Evolutionary conservation across 2,888 invertebrate genomes (phyloP), one percentile per base, ranked within the genome.

Genomic region (Hypsopygia costalis): DNA sequence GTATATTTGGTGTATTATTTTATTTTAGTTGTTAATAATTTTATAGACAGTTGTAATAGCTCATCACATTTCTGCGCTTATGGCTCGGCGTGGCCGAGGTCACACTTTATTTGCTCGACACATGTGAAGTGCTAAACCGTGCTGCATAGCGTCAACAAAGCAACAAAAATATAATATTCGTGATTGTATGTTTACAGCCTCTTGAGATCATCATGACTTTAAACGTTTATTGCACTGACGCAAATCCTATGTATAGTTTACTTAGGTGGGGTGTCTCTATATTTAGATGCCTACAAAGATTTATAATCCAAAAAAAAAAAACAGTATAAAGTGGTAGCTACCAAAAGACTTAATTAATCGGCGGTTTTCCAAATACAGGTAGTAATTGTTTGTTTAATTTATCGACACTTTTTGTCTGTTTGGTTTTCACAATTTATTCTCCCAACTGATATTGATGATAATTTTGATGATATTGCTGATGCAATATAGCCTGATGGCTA

Each of bases 121-220:
- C 31, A 31, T 43, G 44, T 40, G 27, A 41, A 43, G 47, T 50
- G 47, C 44, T 46, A 49, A 49, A 33, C 53, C 46, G 47, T 54
- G 48, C 37, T 40, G 31, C 32, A 39, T 34, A 39, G 31, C 40
- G 49, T 37, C 42, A 48, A 44, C 39, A 42, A 41, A 49, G 34
- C 38, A 43, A 41, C 41, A 51, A 55, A 53, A 58, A 50, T 43
- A 38, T 39, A 48, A 54, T 49, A 51, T 45, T 55, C 51, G 52
- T 51, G 50, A 52, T 52, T 44, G 43, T 43, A 46, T 38, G 46
- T 50, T 56, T 52, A 56, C 51, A 46, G 48, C 43, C 40, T 25
- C 40, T 41, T 44, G 44, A 47, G 47, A 47, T 47, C 49, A 46
- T 46, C 36, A 40, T 34, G 27, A 27, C 10, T 39, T 34, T 31